phyloP scores from a whole-genome alignment of 2,797 vertebrate genomes.

The Avahi laniger region DNA sequence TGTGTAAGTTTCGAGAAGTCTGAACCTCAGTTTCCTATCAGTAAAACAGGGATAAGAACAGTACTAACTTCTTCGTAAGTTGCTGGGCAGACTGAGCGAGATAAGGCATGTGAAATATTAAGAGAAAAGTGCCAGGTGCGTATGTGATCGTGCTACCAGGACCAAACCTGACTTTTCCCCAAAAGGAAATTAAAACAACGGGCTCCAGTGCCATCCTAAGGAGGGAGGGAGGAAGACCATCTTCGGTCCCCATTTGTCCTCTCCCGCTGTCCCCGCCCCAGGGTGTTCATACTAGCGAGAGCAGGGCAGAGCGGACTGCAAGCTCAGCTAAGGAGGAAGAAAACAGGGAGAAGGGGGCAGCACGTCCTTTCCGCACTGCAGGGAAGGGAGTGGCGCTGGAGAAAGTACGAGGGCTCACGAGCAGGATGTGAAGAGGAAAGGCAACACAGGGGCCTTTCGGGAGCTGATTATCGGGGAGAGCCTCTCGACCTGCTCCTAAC shows the following conservation, averaged over 20 bases:
- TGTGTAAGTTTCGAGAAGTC: conserved; percentile 1
- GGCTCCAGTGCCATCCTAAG: background rate
- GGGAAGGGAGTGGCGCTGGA: background rate
- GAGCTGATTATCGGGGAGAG: background rate
- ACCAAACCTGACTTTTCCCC: background rate
- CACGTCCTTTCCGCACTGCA: background rate
- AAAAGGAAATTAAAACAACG: background rate
- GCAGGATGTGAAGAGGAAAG: background rate
- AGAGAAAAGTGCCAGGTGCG: background rate
- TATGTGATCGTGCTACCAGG: background rate
- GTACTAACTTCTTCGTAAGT: background rate
- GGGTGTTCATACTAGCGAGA: background rate
- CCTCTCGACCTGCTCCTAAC: background rate
- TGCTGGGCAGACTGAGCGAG: background rate
- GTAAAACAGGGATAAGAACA: conserved; percentile 25
- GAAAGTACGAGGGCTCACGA: background rate
- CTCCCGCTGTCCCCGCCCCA: fast-evolving
- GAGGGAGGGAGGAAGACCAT: background rate
- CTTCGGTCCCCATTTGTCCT: background rate
- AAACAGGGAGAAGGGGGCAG: background rate
- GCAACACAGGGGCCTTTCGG: no score
- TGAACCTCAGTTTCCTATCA: conserved; percentile 51
- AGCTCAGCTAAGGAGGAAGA: background rate
- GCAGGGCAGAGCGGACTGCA: background rate
- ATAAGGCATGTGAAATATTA: background rate